A percentile compares a stretch with the other conserved stretches of the same genome.
Evolutionary conservation across 1,140 invertebrate genomes (phyloP).

Genomic region (Bombus soroeensis): DNA sequence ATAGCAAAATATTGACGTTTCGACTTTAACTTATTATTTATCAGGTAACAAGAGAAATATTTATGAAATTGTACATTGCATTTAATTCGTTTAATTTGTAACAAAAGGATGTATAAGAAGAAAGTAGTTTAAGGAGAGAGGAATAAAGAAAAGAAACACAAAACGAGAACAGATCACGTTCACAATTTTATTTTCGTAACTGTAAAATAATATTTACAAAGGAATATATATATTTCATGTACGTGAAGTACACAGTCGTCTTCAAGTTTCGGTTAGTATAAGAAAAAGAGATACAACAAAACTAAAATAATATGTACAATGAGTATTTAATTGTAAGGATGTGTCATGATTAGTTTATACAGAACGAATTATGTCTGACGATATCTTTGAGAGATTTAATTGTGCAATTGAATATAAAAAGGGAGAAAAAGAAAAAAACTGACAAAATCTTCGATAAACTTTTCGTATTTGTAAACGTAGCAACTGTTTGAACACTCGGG

Average conservation of each 20-base stretch:
- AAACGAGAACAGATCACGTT: conserved; percentile 8
- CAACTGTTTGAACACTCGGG: neutral
- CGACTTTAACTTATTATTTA: neutral
- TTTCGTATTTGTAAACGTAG: neutral
- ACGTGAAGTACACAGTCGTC: conserved; percentile 58
- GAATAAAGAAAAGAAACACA: neutral
- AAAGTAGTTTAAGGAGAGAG: neutral
- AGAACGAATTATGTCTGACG: conserved; percentile 9
- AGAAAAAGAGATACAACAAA: conserved; percentile 1
- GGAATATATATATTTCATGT: conserved; percentile 54
- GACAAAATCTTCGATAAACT: neutral
- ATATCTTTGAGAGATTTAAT: neutral
- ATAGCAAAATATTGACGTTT: neutral
- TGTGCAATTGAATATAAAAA: neutral
- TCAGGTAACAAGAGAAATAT: neutral
- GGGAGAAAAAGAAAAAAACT: neutral
- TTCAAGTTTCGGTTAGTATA: conserved; percentile 49
- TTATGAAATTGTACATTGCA: conserved; percentile 1
- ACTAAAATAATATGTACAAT: conserved; percentile 47
- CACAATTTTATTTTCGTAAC: conserved; percentile 56
- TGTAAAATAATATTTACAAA: conserved; percentile 57
- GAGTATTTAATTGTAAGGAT: conserved; percentile 19
- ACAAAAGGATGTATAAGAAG: neutral
- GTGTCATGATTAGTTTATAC: conserved; percentile 38
- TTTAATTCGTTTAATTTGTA: conserved; percentile 1